Evolutionary conservation across 2,797 vertebrate species (phyloP), one percentile per base, ranked within the genome.

Genomic region (Acipenser ruthenus): DNA sequence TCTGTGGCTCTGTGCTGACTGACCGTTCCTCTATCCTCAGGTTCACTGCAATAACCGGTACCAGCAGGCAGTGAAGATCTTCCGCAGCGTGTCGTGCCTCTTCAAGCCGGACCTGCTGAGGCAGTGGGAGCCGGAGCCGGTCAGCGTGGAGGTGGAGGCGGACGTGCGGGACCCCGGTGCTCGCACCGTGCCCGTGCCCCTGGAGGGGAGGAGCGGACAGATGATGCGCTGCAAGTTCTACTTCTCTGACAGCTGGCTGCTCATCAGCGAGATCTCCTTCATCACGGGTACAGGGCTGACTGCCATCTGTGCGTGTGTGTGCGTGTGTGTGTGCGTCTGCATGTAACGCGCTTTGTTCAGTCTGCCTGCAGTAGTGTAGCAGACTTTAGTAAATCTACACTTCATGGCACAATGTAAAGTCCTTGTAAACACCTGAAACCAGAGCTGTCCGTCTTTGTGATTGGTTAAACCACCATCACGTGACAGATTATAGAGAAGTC

Each of bases 201-300:
- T 97, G 62, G 84, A 83, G 0, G 81, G 84, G 2, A 87, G 71
- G 0, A 71, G 64, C 0, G 94, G 87, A 1, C 90, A 92, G 69
- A 92, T 94, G 72, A 81, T 97, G 50, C 86, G 86, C 68, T 97
- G 95, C 71, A 91, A 86, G 55, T 97, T 96, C 77, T 83, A 83
- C 79, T 97, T 97, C n/a, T 80, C 87, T 0, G 87, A 90, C 64
- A 84, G 78, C 47, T 97, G 94, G 95, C 80, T 97, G 65, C 93
- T 97, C 72, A 91, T 97, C 88, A 96, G 94, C 0, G 95, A 97
- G 82, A 86, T 97, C 69, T 89, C 92, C 68, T 97, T 97, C 78
- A 75, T 86, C 69, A 94, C 94, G 0, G 91, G 95, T 96, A 83
- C 72, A 67, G 50, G 64, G 12, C 6, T 23, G 23, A 37, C 23